Conservation (phyloP, 2,797 vertebrate species). For the Phataginus tetradactyla region DNA sequence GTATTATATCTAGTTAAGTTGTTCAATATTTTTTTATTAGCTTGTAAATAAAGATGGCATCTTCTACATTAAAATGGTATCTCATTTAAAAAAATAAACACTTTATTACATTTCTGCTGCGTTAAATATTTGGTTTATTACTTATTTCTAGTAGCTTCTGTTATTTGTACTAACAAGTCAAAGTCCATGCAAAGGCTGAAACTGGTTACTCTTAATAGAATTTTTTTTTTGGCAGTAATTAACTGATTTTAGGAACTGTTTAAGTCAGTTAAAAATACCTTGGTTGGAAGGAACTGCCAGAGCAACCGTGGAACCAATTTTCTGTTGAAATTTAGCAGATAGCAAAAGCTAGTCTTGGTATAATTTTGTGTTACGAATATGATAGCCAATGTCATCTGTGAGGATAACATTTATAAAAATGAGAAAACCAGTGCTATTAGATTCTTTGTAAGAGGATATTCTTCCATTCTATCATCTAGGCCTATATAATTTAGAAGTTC, state of each 20-base stretch:
- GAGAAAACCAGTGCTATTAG: background rate
- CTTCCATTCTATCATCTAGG: conserved; percentile 2
- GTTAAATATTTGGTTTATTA: conserved; percentile 55
- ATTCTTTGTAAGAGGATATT: background rate
- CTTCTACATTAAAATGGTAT: conserved; percentile 79
- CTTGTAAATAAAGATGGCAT: conserved; percentile 84
- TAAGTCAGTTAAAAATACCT: background rate
- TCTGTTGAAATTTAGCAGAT: background rate
- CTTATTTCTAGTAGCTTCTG: conserved; percentile 32
- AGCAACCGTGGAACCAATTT: background rate
- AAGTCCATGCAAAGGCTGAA: background rate
- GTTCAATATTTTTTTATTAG: conserved; percentile 84
- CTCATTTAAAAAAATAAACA: conserved; percentile 72
- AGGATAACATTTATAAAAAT: background rate
- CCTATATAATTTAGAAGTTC: conserved; percentile 28
- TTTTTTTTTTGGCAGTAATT: background rate
- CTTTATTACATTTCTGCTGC: conserved; percentile 63
- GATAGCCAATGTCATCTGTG: background rate
- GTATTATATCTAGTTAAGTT: conserved; percentile 70
- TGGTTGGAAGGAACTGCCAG: background rate
- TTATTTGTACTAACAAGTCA: background rate
- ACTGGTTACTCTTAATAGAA: background rate
- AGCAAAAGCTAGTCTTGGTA: background rate
- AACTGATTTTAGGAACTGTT: background rate
- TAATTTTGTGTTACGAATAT: background rate